Evolutionary conservation across 2,113 vertebrate species (phyloP).

Genomic region (Lontra canadensis): DNA sequence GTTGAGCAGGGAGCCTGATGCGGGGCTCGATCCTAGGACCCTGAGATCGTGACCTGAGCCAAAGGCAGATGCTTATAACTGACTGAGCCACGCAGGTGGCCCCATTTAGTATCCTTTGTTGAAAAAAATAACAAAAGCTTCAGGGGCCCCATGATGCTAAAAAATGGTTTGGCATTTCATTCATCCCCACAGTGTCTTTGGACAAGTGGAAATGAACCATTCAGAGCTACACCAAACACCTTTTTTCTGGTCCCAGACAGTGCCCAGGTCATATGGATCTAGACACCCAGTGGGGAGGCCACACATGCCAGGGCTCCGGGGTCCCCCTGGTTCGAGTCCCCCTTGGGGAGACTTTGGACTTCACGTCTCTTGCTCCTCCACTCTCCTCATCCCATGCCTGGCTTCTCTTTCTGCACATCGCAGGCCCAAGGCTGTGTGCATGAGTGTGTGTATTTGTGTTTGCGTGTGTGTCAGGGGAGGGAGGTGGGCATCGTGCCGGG

Average conservation of each 20-base stretch:
- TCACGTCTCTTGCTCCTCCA: not conserved
- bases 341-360: not conserved
- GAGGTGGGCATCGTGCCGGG: accelerated
- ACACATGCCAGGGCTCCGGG: not conserved
- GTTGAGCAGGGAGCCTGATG: not conserved
- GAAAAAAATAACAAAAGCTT: not conserved
- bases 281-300: not conserved
- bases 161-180: not conserved
- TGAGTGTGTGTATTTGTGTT: not conserved
- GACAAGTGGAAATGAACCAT: not conserved
- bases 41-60: not conserved
- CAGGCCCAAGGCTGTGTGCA: accelerated
- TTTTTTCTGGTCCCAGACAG: not conserved
- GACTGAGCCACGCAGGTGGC: not conserved
- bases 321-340: not conserved
- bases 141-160: not conserved
- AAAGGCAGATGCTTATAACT: not conserved
- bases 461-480: not conserved
- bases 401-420: too few relatives aligned
- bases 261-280: not conserved
- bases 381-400: not conserved
- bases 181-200: not conserved
- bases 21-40: not conserved
- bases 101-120: not conserved
- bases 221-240: not conserved